These are phyloP conservation scores for Temnothorax longispinosus DNA, from an alignment of 1,140 invertebrate species.

Conservation along the genomic window DNA sequence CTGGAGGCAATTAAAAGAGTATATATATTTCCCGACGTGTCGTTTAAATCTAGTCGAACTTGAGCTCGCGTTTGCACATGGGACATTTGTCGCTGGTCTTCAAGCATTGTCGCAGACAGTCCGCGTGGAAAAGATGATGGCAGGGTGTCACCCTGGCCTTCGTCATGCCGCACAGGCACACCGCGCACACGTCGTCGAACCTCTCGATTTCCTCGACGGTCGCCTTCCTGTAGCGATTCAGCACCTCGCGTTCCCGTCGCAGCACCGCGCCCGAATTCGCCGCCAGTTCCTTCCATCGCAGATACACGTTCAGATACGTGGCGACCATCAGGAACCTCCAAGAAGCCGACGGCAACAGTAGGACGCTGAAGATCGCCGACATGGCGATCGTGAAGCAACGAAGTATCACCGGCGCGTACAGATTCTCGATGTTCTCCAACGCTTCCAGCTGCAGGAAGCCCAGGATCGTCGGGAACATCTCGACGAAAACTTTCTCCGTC, in stretches of 20 bases:
- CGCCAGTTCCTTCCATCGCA: slow-evolving; percentile 88
- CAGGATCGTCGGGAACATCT: slow-evolving; percentile 87
- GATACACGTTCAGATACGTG: slow-evolving; percentile 89
- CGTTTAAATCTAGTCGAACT: slow-evolving; percentile 76
- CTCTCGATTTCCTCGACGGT: slow-evolving; percentile 88
- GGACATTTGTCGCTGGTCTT: slow-evolving; percentile 90
- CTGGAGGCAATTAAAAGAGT: not conserved
- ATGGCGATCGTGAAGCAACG: slow-evolving; percentile 86
- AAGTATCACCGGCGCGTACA: slow-evolving; percentile 89
- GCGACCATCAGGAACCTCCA: slow-evolving; percentile 87
- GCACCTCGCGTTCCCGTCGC: slow-evolving; percentile 87
- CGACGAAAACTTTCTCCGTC: slow-evolving; percentile 91
- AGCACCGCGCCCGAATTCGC: slow-evolving; percentile 86
- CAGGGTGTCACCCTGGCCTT: slow-evolving; percentile 91
- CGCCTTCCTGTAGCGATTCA: slow-evolving; percentile 89
- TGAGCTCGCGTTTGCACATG: slow-evolving; percentile 89
- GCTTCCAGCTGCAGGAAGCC: slow-evolving; percentile 87
- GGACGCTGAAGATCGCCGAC: slow-evolving; percentile 86
- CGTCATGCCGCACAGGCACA: slow-evolving; percentile 90
- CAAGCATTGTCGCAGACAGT: slow-evolving; percentile 90
- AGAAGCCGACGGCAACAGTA: slow-evolving; percentile 86
- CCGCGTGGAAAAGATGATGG: slow-evolving; percentile 92
- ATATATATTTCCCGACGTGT: not conserved
- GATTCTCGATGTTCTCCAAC: slow-evolving; percentile 89
- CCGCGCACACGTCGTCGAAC: slow-evolving; percentile 91